A percentile compares a stretch with the other conserved stretches of the same genome.
These are phyloP conservation scores for Hipparchia semele DNA, from an alignment of 2,888 invertebrate species.

Conservation along the genomic window DNA sequence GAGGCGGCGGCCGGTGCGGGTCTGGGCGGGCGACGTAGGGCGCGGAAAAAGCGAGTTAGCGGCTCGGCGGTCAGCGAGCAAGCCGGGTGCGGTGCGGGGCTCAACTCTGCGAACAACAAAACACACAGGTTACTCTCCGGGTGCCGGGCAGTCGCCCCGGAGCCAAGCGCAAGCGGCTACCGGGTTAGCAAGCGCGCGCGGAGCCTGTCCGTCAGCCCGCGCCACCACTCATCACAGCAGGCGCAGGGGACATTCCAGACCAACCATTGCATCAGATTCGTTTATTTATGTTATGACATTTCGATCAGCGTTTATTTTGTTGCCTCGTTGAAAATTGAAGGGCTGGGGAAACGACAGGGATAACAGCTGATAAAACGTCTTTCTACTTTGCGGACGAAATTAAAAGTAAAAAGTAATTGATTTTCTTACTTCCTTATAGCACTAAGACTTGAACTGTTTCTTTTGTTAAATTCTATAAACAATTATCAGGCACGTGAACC, in stretches of 20 bases:
- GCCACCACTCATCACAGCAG: constrained; percentile 38
- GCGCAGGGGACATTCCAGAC: constrained; percentile 52
- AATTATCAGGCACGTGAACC: not conserved
- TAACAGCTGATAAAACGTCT: not conserved
- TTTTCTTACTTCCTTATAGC: too few relatives aligned
- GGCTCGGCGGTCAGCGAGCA: constrained; percentile 82
- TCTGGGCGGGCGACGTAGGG: constrained; percentile 76
- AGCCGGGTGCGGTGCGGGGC: constrained; percentile 81
- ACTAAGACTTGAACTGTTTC: not conserved
- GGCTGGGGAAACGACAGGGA: not conserved
- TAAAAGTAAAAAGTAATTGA: not conserved
- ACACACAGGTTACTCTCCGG: constrained; percentile 82
- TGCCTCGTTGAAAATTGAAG: not conserved
- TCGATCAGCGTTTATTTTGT: constrained; percentile 1
- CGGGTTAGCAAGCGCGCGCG: constrained; percentile 79
- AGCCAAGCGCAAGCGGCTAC: constrained; percentile 82
- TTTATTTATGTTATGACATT: not conserved
- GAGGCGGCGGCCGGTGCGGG: constrained; percentile 68
- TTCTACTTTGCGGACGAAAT: not conserved
- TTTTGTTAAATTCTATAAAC: not conserved
- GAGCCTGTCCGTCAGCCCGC: constrained; percentile 65
- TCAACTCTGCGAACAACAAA: constrained; percentile 84
- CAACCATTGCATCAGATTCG: not conserved
- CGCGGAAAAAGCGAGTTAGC: constrained; percentile 82
- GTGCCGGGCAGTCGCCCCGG: constrained; percentile 73